Conservation (phyloP, 2,888 invertebrate species). For the Teinopalpus imperialis region DNA sequence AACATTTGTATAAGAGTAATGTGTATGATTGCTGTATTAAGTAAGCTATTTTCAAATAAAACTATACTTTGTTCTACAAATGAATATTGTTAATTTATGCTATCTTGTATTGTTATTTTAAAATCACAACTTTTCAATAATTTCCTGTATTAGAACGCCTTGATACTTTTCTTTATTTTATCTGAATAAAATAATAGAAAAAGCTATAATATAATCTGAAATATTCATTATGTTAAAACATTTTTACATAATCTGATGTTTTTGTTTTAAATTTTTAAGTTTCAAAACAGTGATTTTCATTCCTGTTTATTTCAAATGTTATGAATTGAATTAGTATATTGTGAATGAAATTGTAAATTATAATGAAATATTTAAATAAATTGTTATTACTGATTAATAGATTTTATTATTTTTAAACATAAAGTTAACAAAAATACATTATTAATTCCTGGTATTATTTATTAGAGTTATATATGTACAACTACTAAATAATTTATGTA, state of each 20-base stretch:
- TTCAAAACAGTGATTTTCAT: constrained; percentile 16
- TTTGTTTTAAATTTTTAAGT: no score
- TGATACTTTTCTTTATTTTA: no score
- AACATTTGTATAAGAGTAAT: constrained; percentile 37
- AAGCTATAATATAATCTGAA: no score
- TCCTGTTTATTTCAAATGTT: constrained; percentile 33
- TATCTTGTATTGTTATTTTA: neutral
- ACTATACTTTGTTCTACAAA: neutral
- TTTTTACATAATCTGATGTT: no score
- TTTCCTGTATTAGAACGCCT: no score
- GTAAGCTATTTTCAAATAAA: constrained; percentile 44
- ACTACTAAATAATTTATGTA: constrained; percentile 1
- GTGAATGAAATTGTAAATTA: constrained; percentile 48
- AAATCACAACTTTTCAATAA: constrained; percentile 30
- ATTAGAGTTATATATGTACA: constrained; percentile 9
- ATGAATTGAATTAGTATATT: constrained; percentile 50
- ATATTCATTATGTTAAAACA: no score
- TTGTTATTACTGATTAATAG: constrained; percentile 49
- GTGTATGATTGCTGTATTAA: constrained; percentile 32
- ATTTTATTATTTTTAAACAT: constrained; percentile 14
- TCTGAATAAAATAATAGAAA: no score
- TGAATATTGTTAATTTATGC: no score
- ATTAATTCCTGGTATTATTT: constrained; percentile 6
- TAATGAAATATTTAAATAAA: constrained; percentile 58
- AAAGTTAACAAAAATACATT: constrained; percentile 1